Conservation (phyloP, 1,140 invertebrate species). For the Triops longicaudatus region DNA sequence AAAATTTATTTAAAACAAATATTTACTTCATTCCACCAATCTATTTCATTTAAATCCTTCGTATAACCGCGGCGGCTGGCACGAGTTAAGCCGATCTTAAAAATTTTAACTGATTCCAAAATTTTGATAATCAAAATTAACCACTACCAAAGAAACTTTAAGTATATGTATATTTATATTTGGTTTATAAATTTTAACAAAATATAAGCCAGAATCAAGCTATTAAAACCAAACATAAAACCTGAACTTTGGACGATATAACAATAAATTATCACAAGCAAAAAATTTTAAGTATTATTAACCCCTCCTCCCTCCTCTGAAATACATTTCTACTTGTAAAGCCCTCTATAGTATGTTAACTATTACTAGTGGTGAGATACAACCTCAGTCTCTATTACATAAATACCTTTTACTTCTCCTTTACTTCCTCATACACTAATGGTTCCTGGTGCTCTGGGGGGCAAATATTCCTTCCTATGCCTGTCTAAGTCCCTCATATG, state of each 20-base stretch:
- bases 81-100: slow-evolving; percentile 42
- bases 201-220: slow-evolving; percentile 34
- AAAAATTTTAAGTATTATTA: not conserved
- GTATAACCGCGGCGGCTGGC: slow-evolving; percentile 50
- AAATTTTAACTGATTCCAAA: slow-evolving; percentile 36
- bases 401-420: not conserved
- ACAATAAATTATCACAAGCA: no score
- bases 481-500: not conserved
- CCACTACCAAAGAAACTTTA: slow-evolving; percentile 28
- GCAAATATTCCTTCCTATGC: no score
- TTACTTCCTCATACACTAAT: not conserved
- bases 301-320: not conserved
- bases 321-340: not conserved
- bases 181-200: slow-evolving; percentile 29
- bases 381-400: not conserved
- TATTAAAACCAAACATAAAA: slow-evolving; percentile 26
- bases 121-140: slow-evolving; percentile 32
- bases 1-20: slow-evolving; percentile 35
- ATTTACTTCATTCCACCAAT: slow-evolving; percentile 32
- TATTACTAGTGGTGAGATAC: not conserved
- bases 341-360: not conserved
- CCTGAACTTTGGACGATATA: no score
- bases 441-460: not conserved
- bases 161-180: slow-evolving; percentile 22
- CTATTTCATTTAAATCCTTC: slow-evolving; percentile 34